A percentile compares a stretch with the other conserved stretches of the same genome.
phyloP scores from a whole-genome alignment of 2,113 vertebrate species.

The Tinamus guttatus region DNA sequence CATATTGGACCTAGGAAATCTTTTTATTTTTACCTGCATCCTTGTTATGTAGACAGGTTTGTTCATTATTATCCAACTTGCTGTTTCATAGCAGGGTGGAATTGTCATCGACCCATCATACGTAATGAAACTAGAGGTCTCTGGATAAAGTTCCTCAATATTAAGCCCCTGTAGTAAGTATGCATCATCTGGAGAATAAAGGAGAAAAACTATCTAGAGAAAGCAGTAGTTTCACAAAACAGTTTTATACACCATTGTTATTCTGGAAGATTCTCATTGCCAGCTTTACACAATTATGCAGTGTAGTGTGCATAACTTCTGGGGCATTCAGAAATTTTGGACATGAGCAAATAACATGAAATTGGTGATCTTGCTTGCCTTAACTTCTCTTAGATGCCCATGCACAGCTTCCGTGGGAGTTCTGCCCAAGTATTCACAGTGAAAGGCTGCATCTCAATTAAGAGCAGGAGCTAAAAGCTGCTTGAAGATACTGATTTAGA shows the following conservation, averaged over 20 bases:
- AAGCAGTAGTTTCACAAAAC: not conserved
- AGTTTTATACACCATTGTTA: not conserved
- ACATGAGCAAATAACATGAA: not conserved
- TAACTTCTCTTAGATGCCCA: not conserved
- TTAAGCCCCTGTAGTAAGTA: conserved; percentile 96
- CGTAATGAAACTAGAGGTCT: conserved; percentile 96
- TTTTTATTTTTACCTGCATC: conserved; percentile 90
- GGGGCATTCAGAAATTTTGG: not conserved
- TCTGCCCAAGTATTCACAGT: not conserved
- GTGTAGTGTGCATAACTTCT: not conserved
- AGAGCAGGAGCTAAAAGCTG: not conserved
- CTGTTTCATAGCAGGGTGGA: conserved; percentile 96
- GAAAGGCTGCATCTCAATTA: not conserved
- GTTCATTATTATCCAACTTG: conserved; percentile 99
- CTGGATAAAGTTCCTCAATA: conserved; percentile 96
- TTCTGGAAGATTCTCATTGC: not conserved
- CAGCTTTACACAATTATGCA: not conserved
- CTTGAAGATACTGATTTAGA: not conserved
- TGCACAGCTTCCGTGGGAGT: not conserved
- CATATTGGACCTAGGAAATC: not conserved
- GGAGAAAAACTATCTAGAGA: not conserved
- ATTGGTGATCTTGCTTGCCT: not conserved
- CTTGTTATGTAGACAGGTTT: conserved; percentile 98
- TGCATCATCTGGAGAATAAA: conserved; percentile 88
- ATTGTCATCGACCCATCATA: conserved; percentile 99